Evolutionary conservation across 2,113 vertebrate species (phyloP), one percentile per base, ranked within the genome.

Genomic region (Rhabdornis inornatus): DNA sequence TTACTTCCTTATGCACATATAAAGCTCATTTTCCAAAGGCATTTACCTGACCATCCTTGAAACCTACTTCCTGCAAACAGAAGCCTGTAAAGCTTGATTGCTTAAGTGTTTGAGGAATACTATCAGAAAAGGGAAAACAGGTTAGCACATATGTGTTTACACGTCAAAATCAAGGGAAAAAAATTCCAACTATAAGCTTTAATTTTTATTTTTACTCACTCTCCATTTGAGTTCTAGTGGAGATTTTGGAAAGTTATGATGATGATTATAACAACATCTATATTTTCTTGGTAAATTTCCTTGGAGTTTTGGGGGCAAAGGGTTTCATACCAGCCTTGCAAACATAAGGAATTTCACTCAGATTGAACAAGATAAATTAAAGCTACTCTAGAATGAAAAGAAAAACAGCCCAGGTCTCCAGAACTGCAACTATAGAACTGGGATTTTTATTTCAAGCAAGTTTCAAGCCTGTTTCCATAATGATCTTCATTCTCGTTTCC

Each of bases 381-480:
- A 87, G 35, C 77, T 72, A 75, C 83, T 68, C 86, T 52, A 87
- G 40, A 92, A 84, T 44, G 69, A 81, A 87, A 92, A 92, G 76
- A 89, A 86, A 94, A 93, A 94, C 69, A 92, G 78, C 47, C n/a
- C 69, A 57, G 49, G 60, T 44, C 81, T 91, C 52, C 78, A 92
- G 81, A 94, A 47, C 39, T 0, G 0, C 60, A 79, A 84, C 30
- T 56, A 91, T 2, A 91, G 37, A 84, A 61, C 3, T 35, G 31
- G 22, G 37, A 68, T 87, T 95, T 92, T 89, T 79, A 91, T 96
- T 95, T 79, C 83, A 70, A 82, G 84, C 72, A 92, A 91, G 78
- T 75, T 83, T 85, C 79, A 85, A 89, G 69, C 56, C 83, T 71
- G 94, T 87, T 95, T 94, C 95, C 53, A 75, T 95, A 95, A 95